A percentile compares a stretch with the other conserved stretches of the same genome.
phyloP scores from a whole-genome alignment of 2,113 vertebrate genomes.

The Oenanthe oenanthe region DNA sequence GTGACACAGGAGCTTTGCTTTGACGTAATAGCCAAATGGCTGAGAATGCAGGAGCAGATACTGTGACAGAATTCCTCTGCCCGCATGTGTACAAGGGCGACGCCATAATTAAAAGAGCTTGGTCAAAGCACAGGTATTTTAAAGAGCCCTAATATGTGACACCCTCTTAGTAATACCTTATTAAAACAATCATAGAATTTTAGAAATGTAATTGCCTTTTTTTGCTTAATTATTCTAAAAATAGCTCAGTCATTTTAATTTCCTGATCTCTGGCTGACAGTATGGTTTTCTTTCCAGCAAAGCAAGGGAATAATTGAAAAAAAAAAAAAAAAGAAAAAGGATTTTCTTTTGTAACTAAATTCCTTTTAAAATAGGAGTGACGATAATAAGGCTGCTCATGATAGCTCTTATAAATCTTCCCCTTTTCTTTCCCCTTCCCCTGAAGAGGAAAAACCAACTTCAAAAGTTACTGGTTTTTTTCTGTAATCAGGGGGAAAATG shows the following conservation, averaged over 20 bases:
- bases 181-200: constrained; percentile 33
- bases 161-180: constrained; percentile 26
- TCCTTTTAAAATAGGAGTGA: neutral
- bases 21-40: constrained; percentile 1
- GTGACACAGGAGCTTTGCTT: neutral
- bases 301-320: neutral
- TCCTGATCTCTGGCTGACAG: neutral
- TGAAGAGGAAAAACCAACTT: neutral
- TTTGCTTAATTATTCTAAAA: constrained; percentile 22
- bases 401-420: neutral
- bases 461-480: neutral
- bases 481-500: neutral
- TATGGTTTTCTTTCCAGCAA: neutral
- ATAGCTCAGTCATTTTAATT: neutral
- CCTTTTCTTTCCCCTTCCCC: neutral
- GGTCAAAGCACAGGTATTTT: constrained; percentile 26
- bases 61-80: constrained; percentile 21
- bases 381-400: neutral
- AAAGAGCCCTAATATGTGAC: neutral
- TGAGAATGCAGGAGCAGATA: neutral
- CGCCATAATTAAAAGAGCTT: neutral
- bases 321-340: neutral
- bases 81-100: neutral
- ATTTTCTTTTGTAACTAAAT: neutral
- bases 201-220: constrained; percentile 24